A percentile compares a stretch with the other conserved stretches of the same genome.
Conservation (phyloP, 2,113 vertebrate species). For the Origma solitaria region DNA sequence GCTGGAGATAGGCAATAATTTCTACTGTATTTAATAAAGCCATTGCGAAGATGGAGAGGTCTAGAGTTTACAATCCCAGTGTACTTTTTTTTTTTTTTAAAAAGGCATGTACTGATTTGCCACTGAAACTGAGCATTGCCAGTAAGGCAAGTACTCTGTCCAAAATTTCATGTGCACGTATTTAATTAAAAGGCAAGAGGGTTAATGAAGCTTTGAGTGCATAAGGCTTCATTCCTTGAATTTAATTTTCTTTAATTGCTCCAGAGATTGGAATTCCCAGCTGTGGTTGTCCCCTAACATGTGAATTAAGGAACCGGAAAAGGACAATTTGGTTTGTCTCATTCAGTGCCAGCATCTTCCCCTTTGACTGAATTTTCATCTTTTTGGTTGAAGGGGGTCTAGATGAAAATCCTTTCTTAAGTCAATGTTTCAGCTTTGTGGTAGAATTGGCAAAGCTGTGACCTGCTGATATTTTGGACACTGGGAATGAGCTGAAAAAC, state of each 20-base stretch:
- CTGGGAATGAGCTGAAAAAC: background rate
- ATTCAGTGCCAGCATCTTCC: background rate
- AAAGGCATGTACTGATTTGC: background rate
- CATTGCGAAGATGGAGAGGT: background rate
- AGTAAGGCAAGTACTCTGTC: background rate
- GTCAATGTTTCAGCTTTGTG: background rate
- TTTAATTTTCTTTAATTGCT: constrained; percentile 72
- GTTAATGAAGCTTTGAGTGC: constrained; percentile 71
- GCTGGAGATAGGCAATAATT: constrained; percentile 12
- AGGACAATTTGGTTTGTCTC: background rate
- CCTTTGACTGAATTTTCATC: background rate
- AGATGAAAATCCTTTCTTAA: background rate
- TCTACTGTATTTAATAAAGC: background rate
- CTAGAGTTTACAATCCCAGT: background rate
- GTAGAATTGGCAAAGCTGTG: background rate
- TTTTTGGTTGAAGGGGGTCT: background rate
- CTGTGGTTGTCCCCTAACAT: constrained; percentile 36
- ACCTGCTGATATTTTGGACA: background rate
- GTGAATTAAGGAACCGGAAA: constrained; percentile 34
- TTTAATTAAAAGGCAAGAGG: constrained; percentile 66
- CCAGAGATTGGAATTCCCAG: constrained; percentile 51
- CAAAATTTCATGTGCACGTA: constrained; percentile 27
- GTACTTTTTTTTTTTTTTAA: too few species aligned
- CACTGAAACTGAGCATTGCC: background rate
- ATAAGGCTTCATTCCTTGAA: constrained; percentile 53